Percentiles rank a stretch among this genome's conserved stretches.
Conservation (phyloP, 2,113 vertebrate genomes). For the Eretmodus cyanostictus region DNA sequence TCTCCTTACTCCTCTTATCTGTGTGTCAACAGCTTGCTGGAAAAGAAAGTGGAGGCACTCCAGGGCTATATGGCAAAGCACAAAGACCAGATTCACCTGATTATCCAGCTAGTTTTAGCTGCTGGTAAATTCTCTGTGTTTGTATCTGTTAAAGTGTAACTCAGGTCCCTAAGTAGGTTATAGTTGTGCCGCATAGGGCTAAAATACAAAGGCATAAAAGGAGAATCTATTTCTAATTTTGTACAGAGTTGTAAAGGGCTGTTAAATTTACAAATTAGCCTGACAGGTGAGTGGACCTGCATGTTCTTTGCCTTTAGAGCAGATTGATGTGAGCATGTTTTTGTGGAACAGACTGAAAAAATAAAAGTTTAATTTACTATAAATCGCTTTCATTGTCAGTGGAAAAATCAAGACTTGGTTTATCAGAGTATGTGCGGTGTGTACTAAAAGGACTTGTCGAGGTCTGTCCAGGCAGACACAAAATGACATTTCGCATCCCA, state of each 20-base stretch:
- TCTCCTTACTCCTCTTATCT: neutral
- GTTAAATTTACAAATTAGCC: neutral
- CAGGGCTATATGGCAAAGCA: constrained; percentile 60
- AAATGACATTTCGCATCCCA: neutral
- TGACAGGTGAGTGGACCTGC: neutral
- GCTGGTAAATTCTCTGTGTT: constrained; percentile 65
- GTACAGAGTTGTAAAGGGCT: neutral
- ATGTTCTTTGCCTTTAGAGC: neutral
- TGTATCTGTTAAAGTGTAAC: neutral
- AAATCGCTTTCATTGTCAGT: neutral
- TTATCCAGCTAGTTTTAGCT: constrained; percentile 60
- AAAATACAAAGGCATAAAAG: neutral
- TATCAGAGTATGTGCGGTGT: neutral
- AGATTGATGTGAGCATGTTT: neutral
- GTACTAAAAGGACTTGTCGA: neutral
- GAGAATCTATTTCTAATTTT: neutral
- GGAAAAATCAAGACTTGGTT: neutral
- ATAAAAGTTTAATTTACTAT: neutral
- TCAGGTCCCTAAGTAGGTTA: neutral
- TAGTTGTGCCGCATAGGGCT: neutral
- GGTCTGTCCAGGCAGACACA: neutral
- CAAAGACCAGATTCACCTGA: constrained; percentile 46
- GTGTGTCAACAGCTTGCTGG: constrained; percentile 57
- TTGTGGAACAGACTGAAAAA: neutral
- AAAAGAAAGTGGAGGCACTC: constrained; percentile 59